phyloP scores from a whole-genome alignment of 1,140 invertebrate species.

The Lamellibrachia luymesi region DNA sequence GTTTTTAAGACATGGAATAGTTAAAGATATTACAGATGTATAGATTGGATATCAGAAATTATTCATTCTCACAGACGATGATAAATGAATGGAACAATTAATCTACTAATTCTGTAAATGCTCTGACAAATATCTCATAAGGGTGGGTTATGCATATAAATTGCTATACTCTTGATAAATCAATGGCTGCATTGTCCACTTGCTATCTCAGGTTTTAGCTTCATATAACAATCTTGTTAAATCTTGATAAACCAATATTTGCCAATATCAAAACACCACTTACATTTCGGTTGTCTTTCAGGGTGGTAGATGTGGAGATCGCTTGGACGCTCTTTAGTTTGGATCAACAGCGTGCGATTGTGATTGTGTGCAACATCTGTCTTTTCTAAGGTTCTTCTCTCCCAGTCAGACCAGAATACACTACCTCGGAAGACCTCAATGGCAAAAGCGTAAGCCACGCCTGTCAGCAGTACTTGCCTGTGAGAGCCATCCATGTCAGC shows the following conservation, averaged over 20 bases:
- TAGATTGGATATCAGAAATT: no score
- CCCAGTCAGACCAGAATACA: constrained; percentile 18
- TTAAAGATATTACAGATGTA: no score
- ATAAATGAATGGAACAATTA: no score
- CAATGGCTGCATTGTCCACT: no score
- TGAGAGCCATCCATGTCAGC: background rate
- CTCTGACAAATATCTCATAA: no score
- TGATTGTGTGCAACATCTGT: background rate
- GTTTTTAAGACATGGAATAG: no score
- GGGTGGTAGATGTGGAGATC: constrained; percentile 16
- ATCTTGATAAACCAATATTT: background rate
- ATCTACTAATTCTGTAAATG: no score
- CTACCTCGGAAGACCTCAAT: constrained; percentile 6
- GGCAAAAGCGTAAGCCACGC: background rate
- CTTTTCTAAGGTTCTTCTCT: background rate
- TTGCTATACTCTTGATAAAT: no score
- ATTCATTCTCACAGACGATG: no score
- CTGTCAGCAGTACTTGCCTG: background rate
- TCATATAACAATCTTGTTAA: no score
- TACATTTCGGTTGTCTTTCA: constrained; percentile 12
- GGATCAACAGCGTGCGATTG: background rate
- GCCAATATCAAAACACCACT: background rate
- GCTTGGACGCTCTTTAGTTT: background rate
- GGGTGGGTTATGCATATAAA: no score
- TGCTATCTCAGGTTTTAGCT: no score